These are phyloP conservation scores for Chalcosyrphus nemorum DNA, from an alignment of 2,888 invertebrate genomes.

Conservation along the genomic window DNA sequence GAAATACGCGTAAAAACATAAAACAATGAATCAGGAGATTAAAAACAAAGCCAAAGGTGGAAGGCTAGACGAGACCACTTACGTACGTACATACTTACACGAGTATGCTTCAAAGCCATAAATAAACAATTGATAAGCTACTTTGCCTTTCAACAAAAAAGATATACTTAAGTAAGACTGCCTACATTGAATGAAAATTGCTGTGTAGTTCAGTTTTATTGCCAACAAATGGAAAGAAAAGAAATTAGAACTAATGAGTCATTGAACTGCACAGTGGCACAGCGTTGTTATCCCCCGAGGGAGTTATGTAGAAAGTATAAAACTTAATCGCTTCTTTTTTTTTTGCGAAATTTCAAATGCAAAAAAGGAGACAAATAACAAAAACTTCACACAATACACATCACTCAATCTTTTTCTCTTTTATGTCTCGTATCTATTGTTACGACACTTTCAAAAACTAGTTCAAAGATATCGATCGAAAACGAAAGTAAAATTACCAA, in stretches of 20 bases:
- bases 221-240: neutral
- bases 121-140: neutral
- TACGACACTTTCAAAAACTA: constrained; percentile 39
- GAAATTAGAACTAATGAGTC: neutral
- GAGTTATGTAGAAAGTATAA: no score
- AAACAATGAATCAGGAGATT: neutral
- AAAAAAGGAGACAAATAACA: no score
- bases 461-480: constrained; percentile 10
- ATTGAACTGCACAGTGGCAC: neutral
- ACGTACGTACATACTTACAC: no score
- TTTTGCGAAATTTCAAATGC: constrained; percentile 9
- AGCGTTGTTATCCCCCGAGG: neutral
- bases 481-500: constrained; percentile 35
- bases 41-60: neutral
- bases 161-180: neutral
- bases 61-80: neutral
- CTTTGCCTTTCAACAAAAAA: neutral
- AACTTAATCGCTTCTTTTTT: constrained; percentile 2
- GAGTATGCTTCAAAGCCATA: neutral
- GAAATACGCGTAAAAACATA: neutral
- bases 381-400: neutral
- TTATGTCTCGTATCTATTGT: constrained; percentile 7
- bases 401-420: neutral
- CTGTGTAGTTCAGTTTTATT: neutral
- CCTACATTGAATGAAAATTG: neutral